Evolutionary conservation across 2,113 vertebrate genomes (phyloP).

Genomic region (Onychorhynchus coronatus): DNA sequence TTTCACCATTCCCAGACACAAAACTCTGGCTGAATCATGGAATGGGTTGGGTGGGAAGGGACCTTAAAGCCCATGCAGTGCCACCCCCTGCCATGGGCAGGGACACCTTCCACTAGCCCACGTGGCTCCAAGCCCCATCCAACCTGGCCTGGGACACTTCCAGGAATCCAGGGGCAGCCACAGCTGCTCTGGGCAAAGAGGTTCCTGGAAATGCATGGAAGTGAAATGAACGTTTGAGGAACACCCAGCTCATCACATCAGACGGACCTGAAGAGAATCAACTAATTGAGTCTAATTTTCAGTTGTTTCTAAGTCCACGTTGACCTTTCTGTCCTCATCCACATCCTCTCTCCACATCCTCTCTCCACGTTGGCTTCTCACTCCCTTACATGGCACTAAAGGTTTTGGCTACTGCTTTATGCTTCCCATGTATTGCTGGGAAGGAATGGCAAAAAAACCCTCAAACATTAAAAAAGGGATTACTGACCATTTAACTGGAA

Average conservation of each 20-base stretch:
- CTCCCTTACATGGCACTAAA: accelerated
- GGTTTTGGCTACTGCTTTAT: not conserved
- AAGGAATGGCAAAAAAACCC: not conserved
- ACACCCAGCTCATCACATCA: not conserved
- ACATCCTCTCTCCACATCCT: too few species aligned
- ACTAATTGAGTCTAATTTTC: not conserved
- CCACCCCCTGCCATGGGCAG: not conserved
- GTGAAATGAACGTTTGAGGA: not conserved
- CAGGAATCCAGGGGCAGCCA: not conserved
- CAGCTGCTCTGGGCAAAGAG: not conserved
- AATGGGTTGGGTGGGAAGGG: not conserved
- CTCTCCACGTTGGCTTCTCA: too few species aligned
- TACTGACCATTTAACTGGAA: not conserved
- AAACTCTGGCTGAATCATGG: not conserved
- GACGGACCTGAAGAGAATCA: not conserved
- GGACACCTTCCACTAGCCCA: not conserved
- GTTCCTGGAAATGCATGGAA: not conserved
- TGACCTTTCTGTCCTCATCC: not conserved
- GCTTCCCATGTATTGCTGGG: too few species aligned
- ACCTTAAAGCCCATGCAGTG: not conserved
- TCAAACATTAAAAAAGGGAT: not conserved
- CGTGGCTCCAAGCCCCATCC: not conserved
- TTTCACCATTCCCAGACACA: not conserved
- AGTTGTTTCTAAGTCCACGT: not conserved
- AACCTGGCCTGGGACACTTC: not conserved